Base-by-base conservation (phyloP, 2,888 invertebrate species). In the Amphimallon solstitiale region DNA sequence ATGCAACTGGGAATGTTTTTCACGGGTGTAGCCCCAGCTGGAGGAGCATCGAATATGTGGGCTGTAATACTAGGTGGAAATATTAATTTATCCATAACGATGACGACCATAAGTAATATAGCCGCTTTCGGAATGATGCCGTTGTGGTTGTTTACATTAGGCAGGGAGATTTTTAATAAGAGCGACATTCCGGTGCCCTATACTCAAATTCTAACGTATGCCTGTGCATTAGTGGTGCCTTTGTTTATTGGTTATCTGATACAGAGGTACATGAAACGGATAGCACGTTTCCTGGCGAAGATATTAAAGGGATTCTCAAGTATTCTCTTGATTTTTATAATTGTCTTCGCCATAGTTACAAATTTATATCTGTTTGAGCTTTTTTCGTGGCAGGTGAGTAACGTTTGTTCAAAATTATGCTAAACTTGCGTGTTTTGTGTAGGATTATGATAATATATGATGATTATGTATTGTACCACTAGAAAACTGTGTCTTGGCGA, bases 1-100 rank as follows among this genome's bases (percentile, higher is more conserved):
- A 87, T 95, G 87, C 91, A 92, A 49, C 81, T 96, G 72, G 95
- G 95, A 2, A 86, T 96, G 81, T 95, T 95, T 83, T 93, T 94
- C 81, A 92, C 94, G 0, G 95, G 95, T 0, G 92, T 94, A 15
- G 90, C 93, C 2, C 95, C 95, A 0, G 93, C 92, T n/a, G 95
- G 98, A 0, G 98, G 97, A 0, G 96, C 97, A 19, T 97, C 97
- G 51, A 98, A 98, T 82, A 94, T 97, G 75, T 98, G 97, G 96
- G 92, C 96, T 0, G 90, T 93, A 70, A 87, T 98, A 12, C 85
- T 98, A 1, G 93, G 92, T 2, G 98, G 96, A 3, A 98, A 98
- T 83, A 87, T 98, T 3, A 92, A 96, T 80, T 85, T 98, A 40
- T 97, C 97, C 0, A 89, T 98, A 51, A 92, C 98, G 12, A 97